A percentile compares a stretch with the other conserved stretches of the same genome.
Conservation (phyloP, 2,113 vertebrate genomes). For the Chloebia gouldiae region DNA sequence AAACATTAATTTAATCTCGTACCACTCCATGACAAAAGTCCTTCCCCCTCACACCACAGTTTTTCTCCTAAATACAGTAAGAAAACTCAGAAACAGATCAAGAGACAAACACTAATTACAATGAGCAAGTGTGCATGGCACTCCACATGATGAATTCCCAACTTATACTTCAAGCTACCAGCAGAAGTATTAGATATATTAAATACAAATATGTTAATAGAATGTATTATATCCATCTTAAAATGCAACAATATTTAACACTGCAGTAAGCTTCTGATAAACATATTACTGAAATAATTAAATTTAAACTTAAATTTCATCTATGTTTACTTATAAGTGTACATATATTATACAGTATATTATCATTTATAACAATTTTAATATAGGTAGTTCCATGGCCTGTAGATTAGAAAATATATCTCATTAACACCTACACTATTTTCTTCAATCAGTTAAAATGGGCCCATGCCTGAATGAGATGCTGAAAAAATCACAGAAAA, state of each 20-base stretch:
- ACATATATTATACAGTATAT: not conserved
- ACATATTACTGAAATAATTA: not conserved
- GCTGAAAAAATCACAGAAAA: not conserved
- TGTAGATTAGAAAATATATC: not conserved
- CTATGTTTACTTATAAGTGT: not conserved
- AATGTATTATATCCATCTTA: not conserved
- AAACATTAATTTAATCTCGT: not conserved
- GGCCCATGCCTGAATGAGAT: not conserved
- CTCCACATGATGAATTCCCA: not conserved
- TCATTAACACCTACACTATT: not conserved
- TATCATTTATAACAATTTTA: not conserved
- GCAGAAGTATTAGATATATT: not conserved
- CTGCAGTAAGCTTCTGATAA: not conserved
- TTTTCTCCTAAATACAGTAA: not conserved
- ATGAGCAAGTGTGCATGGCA: not conserved
- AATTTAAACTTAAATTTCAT: not conserved
- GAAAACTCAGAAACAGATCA: not conserved
- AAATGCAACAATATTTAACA: not conserved
- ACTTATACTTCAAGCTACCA: not conserved
- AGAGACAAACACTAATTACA: not conserved
- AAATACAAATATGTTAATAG: not conserved
- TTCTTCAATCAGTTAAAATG: not conserved
- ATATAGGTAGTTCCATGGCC: not conserved
- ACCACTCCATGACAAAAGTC: not conserved
- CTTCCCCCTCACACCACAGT: not conserved